Evolutionary conservation across 1,140 invertebrate species (phyloP).

Genomic region (Acarapis woodi): DNA sequence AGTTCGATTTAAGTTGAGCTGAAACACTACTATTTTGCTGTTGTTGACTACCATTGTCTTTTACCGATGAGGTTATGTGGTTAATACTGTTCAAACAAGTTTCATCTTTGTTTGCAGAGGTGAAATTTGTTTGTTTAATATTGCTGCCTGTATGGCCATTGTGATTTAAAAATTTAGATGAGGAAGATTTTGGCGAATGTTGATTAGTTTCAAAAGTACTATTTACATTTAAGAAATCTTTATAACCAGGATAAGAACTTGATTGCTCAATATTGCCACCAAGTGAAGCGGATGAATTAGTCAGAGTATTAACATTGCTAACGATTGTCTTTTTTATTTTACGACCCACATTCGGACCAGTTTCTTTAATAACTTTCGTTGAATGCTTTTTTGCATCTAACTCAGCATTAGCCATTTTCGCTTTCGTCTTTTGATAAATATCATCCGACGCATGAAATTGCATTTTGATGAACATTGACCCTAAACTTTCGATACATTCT

Average conservation of each 20-base stretch:
- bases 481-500: constrained; percentile 29
- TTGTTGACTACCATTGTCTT: no score
- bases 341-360: constrained; percentile 45
- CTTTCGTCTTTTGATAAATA: constrained; percentile 61
- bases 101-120: no score
- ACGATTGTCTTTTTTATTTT: constrained; percentile 14
- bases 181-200: neutral
- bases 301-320: neutral
- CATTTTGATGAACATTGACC: constrained; percentile 49
- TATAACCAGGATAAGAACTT: neutral
- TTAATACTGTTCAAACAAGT: no score
- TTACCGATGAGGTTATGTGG: no score
- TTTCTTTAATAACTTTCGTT: constrained; percentile 64
- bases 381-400: constrained; percentile 72
- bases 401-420: constrained; percentile 58
- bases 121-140: neutral
- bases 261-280: neutral
- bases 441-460: constrained; percentile 73
- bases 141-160: neutral
- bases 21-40: neutral
- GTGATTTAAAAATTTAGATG: neutral
- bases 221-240: neutral
- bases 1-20: neutral
- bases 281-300: neutral
- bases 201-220: neutral